Base-by-base conservation (phyloP, 2,113 vertebrate genomes). In the Hippocampus comes region DNA sequence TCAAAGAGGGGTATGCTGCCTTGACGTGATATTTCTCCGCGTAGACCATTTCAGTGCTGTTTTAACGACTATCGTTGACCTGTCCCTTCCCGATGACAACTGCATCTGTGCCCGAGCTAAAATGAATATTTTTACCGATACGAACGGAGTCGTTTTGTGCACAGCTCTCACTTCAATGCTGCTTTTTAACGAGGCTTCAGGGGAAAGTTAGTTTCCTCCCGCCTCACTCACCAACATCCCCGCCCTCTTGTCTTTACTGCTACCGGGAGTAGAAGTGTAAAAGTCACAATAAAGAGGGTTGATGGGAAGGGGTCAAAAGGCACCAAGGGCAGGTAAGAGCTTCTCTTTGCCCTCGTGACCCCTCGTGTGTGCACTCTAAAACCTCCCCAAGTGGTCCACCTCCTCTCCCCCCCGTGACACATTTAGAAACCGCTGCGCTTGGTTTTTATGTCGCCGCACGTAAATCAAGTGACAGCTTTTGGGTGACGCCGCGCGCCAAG, bases 1-100 rank as follows among this genome's bases (percentile, higher is more conserved):
- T 99, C 66, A 99, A 99, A 87, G 97, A 99, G 85, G 97, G 97
- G 97, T 99, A 91, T 93, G 95, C 30, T 56, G n/a, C 6, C 20
- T 17, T 20, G 7, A 25, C 42, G 9, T 30, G 0, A 34, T 30
- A 12, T 60, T 70, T 75, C 20, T 70, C 51, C n/a, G 1, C 68
- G 74, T 1, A 46, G 4, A 41, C 14, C 34, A 63, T 9, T 70
- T 46, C 5, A 25, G 7, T 42, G 48, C 3, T 72, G 41, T 18
- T 11, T 72, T 34, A 30, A 67, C 12, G 3, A 2, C 30, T 3
- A 38, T 25, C 0, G 41, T 30, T 68, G n/a, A 73, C 10, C 57
- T 8, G 11, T 30, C 27, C 34, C 14, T 63, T n/a, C 20, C 60
- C 23, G 48, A 25, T 1, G 18, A 71, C 23, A 43, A 25, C 12